phyloP scores from a whole-genome alignment of 2,888 invertebrate species.

The Acheta domesticus region DNA sequence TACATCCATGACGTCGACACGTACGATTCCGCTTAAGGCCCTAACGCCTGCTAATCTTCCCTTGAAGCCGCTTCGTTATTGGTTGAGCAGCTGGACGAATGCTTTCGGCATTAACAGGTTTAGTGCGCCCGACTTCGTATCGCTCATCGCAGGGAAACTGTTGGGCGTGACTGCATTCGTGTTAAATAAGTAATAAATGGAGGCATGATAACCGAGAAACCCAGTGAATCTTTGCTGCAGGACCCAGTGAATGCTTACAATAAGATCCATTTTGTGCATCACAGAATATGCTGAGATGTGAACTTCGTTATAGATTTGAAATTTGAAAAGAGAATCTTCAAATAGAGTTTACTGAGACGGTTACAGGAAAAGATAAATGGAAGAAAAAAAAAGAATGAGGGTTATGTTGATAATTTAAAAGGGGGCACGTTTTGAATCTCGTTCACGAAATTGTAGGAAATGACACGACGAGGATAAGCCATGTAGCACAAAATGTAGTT shows the following conservation, averaged over 20 bases:
- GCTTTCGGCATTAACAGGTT: constrained; percentile 4
- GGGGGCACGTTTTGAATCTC: too few species aligned
- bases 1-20: background rate
- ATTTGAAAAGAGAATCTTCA: background rate
- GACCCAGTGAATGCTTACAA: too few species aligned
- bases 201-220: background rate
- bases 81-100: background rate
- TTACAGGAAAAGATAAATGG: background rate
- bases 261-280: too few species aligned
- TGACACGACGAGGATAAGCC: too few species aligned
- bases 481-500: too few species aligned
- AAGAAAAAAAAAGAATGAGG: too few species aligned
- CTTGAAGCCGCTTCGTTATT: background rate
- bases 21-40: background rate
- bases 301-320: too few species aligned
- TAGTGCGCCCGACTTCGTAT: background rate
- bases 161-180: background rate
- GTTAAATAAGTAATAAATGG: constrained; percentile 4
- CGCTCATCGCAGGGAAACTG: background rate
- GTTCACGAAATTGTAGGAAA: too few species aligned
- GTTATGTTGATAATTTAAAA: too few species aligned
- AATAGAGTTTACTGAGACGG: background rate
- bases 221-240: too few species aligned
- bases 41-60: background rate
- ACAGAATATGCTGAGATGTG: too few species aligned